phyloP scores from a whole-genome alignment of 1,140 invertebrate species.

The Pachyrhynchus sulphureomaculatus region DNA sequence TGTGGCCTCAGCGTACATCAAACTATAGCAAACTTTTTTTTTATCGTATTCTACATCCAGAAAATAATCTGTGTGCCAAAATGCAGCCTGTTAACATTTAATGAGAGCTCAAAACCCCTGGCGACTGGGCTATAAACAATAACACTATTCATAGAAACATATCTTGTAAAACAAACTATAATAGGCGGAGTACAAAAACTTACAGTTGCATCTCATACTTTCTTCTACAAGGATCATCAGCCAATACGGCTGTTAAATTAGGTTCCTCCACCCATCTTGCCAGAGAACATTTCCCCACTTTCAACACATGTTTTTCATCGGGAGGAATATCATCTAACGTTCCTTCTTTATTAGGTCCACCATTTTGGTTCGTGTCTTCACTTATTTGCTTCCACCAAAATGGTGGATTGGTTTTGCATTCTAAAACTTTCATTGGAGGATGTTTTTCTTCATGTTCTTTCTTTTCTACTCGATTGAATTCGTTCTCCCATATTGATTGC shows the following conservation, averaged over 20 bases:
- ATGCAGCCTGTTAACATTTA: no score
- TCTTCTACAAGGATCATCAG: slow-evolving; percentile 42
- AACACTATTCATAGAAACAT: no score
- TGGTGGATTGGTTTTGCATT: slow-evolving; percentile 29
- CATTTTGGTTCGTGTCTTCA: neutral
- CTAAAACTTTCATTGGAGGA: slow-evolving; percentile 21
- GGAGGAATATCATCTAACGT: no score
- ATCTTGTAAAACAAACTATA: no score
- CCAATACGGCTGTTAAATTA: slow-evolving; percentile 32
- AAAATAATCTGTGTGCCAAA: no score
- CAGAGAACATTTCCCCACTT: neutral
- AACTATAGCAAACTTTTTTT: no score
- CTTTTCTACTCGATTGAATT: slow-evolving; percentile 8
- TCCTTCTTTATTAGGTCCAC: neutral
- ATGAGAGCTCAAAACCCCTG: no score
- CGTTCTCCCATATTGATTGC: slow-evolving; percentile 17
- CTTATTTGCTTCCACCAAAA: slow-evolving; percentile 33
- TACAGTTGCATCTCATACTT: slow-evolving; percentile 38
- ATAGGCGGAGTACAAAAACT: no score
- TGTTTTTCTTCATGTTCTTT: slow-evolving; percentile 27
- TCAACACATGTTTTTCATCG: neutral
- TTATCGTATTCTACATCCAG: no score
- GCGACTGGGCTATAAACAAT: no score
- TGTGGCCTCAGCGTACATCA: no score
- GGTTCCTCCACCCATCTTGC: slow-evolving; percentile 40